Conservation (phyloP, 2,888 invertebrate genomes). For the Abrostola tripartita region DNA sequence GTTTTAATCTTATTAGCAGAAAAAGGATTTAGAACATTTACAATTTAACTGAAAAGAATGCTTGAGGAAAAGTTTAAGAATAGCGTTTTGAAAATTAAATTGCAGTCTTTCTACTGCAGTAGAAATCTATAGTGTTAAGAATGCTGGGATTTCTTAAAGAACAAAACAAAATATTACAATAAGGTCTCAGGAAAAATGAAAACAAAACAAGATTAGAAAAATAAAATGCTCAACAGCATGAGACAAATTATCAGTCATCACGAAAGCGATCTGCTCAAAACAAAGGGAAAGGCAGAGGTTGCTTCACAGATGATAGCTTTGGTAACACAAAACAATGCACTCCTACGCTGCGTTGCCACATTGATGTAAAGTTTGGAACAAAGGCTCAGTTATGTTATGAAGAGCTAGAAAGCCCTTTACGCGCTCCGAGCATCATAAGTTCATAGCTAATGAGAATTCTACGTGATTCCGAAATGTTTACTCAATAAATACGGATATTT, state of each 20-base stretch:
- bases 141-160: too few species aligned
- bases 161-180: background rate
- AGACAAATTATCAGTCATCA: slow-evolving; percentile 35
- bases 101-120: too few species aligned
- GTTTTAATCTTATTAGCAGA: slow-evolving; percentile 30
- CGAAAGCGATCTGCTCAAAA: slow-evolving; percentile 28
- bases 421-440: slow-evolving; percentile 53
- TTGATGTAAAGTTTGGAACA: slow-evolving; percentile 41
- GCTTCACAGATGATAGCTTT: slow-evolving; percentile 50
- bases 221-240: slow-evolving; percentile 12
- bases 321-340: slow-evolving; percentile 50
- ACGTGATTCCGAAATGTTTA: slow-evolving; percentile 67
- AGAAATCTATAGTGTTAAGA: too few species aligned
- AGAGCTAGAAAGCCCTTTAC: slow-evolving; percentile 71
- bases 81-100: too few species aligned
- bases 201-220: slow-evolving; percentile 5
- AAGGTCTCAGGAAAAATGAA: background rate
- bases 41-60: background rate
- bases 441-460: slow-evolving; percentile 65
- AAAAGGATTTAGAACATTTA: background rate
- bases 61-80: too few species aligned
- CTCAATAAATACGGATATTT: slow-evolving; percentile 58
- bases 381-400: slow-evolving; percentile 37
- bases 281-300: slow-evolving; percentile 49
- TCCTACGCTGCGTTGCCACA: slow-evolving; percentile 48